Base-by-base conservation (phyloP, 1,140 invertebrate species). In the Pseudobourletiella spinata region DNA sequence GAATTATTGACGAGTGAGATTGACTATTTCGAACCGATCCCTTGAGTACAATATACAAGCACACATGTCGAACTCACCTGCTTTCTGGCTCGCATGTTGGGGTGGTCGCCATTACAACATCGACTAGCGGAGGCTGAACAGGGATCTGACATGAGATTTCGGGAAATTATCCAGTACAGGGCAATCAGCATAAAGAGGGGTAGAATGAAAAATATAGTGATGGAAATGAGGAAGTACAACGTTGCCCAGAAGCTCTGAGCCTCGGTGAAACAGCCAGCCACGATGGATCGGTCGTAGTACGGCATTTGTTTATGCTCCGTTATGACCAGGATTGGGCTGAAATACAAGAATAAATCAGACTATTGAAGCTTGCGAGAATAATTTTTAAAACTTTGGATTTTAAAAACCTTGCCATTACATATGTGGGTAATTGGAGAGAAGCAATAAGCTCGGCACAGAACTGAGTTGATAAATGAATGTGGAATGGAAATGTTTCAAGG, bases 111-210 rank as follows among this genome's bases (percentile, higher is more conserved):
- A 60, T 42, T 59, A 56, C 56, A 55, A 52, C 61, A 66, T 28
- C 62, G 61, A 28, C 42, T 61, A 16, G 59, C 50, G 25, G 63
- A 59, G 57, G 67, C 16, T 32, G 60, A 65, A 30, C 80, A 79
- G 8, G 86, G 83, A 71, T 87, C 86, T 29, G 84, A 82, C 81
- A 91, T 86, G 26, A 94, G 80, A 71, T 89, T 86, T 61, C 83
- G 81, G 0, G 87, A 87, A 63, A 94, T 93, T 65, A 90, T 80
- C 55, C 84, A 83, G 76, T 93, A 95, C 1, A 95, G 75, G 4
- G 86, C 80, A 20, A 92, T 79, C 29, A 95, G 79, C 14, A 92
- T 83, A 43, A 84, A 77, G 44, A 93, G 78, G 1, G 91, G 91
- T 14, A 91, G 74, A 69, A 89, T 81, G 78, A 93, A 93, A 79